Evolutionary conservation across 2,797 vertebrate species (phyloP).

Genomic region (Hemibagrus guttatus): DNA sequence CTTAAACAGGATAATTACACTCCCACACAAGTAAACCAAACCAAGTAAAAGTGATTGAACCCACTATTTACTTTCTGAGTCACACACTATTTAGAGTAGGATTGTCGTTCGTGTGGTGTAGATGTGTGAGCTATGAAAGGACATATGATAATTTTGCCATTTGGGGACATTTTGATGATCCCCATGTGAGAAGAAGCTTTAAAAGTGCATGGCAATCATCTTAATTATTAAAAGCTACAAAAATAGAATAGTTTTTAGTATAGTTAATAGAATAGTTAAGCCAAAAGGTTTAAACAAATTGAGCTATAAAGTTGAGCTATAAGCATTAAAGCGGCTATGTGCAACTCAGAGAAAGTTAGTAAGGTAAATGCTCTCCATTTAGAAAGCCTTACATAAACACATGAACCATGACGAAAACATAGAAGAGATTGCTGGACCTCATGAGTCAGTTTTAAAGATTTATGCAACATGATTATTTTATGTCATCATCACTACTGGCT

Average conservation of each 20-base stretch:
- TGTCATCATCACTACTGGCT: background rate
- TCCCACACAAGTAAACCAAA: constrained; percentile 32
- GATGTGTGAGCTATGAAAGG: constrained; percentile 3
- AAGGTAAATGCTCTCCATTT: background rate
- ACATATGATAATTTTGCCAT: constrained; percentile 4
- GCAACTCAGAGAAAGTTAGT: background rate
- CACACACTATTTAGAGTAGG: background rate
- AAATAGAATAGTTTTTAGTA: too few species aligned
- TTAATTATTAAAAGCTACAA: background rate
- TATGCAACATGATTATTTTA: background rate
- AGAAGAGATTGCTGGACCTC: background rate
- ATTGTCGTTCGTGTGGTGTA: background rate
- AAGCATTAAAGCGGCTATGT: background rate
- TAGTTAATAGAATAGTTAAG: too few species aligned
- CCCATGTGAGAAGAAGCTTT: background rate
- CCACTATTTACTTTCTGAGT: constrained; percentile 19
- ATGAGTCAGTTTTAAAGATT: background rate
- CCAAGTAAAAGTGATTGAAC: background rate
- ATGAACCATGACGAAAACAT: background rate
- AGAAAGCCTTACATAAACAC: background rate
- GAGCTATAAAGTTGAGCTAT: too few species aligned
- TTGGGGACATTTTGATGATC: constrained; percentile 10
- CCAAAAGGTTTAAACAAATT: background rate
- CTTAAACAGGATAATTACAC: constrained; percentile 35
- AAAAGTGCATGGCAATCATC: background rate